Evolutionary conservation across 2,113 vertebrate genomes (phyloP).

Genomic region (Arenaria interpres): DNA sequence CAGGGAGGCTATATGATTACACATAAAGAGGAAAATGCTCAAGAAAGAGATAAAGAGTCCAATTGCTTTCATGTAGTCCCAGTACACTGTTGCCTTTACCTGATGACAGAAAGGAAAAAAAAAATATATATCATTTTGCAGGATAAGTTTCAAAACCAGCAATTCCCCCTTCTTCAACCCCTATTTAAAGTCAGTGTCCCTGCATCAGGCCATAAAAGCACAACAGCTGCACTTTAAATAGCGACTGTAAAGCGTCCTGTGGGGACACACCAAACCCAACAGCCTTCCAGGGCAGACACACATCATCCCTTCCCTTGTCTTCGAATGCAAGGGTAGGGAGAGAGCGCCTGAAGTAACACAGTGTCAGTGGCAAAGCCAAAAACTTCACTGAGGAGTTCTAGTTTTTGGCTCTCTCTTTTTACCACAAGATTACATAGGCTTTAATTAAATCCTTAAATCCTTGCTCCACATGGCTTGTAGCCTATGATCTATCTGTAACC

Average conservation of each 20-base stretch:
- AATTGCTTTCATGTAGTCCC: constrained; percentile 92
- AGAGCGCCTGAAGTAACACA: neutral
- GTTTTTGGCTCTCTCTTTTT: neutral
- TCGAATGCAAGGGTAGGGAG: neutral
- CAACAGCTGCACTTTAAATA: neutral
- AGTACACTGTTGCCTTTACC: constrained; percentile 92
- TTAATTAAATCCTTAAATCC: neutral
- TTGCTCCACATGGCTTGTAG: neutral
- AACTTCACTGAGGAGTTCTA: neutral
- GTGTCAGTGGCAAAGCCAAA: neutral
- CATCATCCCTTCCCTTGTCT: neutral
- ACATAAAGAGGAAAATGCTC: constrained; percentile 87
- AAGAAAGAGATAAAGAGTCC: constrained; percentile 83
- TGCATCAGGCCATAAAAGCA: neutral
- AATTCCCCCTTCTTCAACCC: neutral
- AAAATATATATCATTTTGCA: neutral
- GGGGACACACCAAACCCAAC: neutral
- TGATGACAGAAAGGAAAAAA: constrained; percentile 18
- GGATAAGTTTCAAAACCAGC: neutral
- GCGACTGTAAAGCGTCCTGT: neutral
- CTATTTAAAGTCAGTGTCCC: neutral
- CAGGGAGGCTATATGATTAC: constrained; percentile 84
- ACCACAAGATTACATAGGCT: neutral
- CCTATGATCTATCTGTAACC: neutral
- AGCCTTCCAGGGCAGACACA: neutral